phyloP scores from a whole-genome alignment of 2,888 invertebrate genomes.

The Tuta absoluta region DNA sequence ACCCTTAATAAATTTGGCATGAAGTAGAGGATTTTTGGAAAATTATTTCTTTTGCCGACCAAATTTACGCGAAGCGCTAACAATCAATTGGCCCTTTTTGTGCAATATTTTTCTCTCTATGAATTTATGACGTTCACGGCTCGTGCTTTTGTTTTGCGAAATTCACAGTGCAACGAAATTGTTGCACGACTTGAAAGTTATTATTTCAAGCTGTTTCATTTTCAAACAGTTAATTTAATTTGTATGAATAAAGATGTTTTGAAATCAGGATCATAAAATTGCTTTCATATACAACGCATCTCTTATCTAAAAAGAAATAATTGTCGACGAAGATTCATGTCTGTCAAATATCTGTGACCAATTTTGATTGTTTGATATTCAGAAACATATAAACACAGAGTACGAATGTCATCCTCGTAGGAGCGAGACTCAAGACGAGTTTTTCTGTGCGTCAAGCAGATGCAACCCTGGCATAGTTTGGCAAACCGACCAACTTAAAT shows the following conservation, averaged over 20 bases:
- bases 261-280: background rate
- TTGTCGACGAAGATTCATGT: background rate
- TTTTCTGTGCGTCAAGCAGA: too few relatives aligned
- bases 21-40: constrained; percentile 63
- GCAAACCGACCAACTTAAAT: too few relatives aligned
- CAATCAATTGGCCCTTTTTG: constrained; percentile 30
- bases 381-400: too few relatives aligned
- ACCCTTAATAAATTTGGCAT: constrained; percentile 76
- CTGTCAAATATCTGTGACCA: background rate
- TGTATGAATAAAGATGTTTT: background rate
- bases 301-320: background rate
- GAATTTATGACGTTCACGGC: constrained; percentile 7
- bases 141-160: background rate
- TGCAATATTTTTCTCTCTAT: constrained; percentile 22
- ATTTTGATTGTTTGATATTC: too few relatives aligned
- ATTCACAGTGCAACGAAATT: constrained; percentile 1
- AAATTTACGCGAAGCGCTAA: constrained; percentile 34
- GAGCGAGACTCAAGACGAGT: too few relatives aligned
- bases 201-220: constrained; percentile 1
- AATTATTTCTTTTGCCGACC: constrained; percentile 54
- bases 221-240: background rate
- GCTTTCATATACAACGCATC: background rate
- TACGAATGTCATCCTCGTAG: too few relatives aligned
- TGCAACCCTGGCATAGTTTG: too few relatives aligned
- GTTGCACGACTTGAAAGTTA: background rate